Evolutionary conservation across 2,888 invertebrate genomes (phyloP).

Genomic region (Orchesella flavescens): DNA sequence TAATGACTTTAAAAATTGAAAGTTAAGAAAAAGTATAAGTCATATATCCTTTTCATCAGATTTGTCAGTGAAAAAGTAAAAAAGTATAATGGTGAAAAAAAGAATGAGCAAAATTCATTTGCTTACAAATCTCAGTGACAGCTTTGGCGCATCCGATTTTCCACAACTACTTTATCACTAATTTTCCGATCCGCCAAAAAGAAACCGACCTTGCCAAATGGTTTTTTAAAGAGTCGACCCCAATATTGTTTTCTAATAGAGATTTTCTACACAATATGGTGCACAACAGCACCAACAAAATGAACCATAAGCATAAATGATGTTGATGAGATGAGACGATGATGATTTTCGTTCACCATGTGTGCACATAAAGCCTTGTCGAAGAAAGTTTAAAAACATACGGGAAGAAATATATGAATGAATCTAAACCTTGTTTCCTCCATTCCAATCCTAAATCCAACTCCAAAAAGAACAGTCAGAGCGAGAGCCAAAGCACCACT

Average conservation of each 20-base stretch:
- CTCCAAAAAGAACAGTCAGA: not conserved
- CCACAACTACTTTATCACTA: conserved; percentile 55
- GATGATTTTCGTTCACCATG: too few relatives aligned
- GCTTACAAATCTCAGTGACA: conserved; percentile 56
- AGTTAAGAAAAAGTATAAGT: too few relatives aligned
- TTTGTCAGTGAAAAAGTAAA: conserved; percentile 37
- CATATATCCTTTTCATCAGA: conserved; percentile 53
- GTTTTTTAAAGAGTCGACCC: conserved; percentile 10
- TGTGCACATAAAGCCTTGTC: not conserved
- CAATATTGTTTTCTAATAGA: conserved; percentile 4
- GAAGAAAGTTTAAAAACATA: not conserved
- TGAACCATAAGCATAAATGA: not conserved
- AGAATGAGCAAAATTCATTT: conserved; percentile 21
- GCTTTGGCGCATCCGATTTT: conserved; percentile 49
- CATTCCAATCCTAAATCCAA: too few relatives aligned
- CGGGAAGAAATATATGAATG: not conserved
- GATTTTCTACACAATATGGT: not conserved
- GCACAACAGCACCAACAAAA: not conserved
- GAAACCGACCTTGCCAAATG: conserved; percentile 60
- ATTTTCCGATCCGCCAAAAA: conserved; percentile 62
- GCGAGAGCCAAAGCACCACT: not conserved
- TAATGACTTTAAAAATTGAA: too few relatives aligned
- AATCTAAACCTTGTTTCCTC: too few relatives aligned
- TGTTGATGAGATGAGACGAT: too few relatives aligned
- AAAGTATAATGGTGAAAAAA: not conserved